Conservation (phyloP, 2,888 invertebrate species). For the Apoderus coryli region DNA sequence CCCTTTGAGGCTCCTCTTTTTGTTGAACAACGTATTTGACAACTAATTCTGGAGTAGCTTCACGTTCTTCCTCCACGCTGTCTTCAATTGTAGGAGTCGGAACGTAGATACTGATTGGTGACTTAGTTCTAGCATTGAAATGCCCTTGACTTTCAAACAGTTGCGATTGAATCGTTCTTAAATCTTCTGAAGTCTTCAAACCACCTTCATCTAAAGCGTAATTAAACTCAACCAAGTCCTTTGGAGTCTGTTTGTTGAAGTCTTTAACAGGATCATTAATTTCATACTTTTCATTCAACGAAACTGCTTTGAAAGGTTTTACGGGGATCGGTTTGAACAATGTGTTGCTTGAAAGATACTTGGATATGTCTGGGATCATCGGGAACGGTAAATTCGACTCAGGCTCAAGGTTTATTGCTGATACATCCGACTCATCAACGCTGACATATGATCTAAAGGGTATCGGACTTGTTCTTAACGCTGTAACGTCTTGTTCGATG, state of each 20-base stretch:
- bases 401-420: slow-evolving; percentile 6
- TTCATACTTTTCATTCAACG: slow-evolving; percentile 21
- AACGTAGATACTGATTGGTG: slow-evolving; percentile 27
- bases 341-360: slow-evolving; percentile 19
- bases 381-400: slow-evolving; percentile 20
- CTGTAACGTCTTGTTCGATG: slow-evolving; percentile 25
- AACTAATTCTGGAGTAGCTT: slow-evolving; percentile 16
- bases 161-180: slow-evolving; percentile 27
- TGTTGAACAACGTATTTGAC: slow-evolving; percentile 15
- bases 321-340: slow-evolving; percentile 21
- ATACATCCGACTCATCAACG: slow-evolving; percentile 9
- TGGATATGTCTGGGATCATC: slow-evolving; percentile 24
- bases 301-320: slow-evolving; percentile 19
- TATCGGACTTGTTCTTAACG: slow-evolving; percentile 23
- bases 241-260: slow-evolving; percentile 14
- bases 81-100: slow-evolving; percentile 17
- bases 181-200: slow-evolving; percentile 16
- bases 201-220: slow-evolving; percentile 24
- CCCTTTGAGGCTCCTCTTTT: slow-evolving; percentile 18
- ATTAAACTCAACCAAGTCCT: slow-evolving; percentile 23
- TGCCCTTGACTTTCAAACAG: slow-evolving; percentile 31
- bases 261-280: slow-evolving; percentile 15
- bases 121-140: slow-evolving; percentile 28
- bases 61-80: slow-evolving; percentile 6
- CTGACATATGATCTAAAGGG: slow-evolving; percentile 16